Conservation (phyloP, 2,113 vertebrate genomes). For the Canis aureus region DNA sequence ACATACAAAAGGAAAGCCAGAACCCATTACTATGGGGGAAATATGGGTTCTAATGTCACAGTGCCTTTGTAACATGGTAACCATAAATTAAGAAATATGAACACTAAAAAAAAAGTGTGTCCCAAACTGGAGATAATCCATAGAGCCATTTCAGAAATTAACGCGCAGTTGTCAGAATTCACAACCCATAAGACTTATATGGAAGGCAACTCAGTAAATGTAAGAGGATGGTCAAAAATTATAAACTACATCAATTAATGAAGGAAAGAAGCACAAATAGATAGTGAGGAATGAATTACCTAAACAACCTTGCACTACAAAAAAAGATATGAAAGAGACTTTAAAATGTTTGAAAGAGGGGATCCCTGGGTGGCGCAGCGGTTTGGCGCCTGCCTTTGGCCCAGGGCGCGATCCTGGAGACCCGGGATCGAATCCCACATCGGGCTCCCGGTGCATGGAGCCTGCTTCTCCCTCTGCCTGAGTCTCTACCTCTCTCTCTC, state of each 20-base stretch:
- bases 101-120: background rate
- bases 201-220: background rate
- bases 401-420: no score
- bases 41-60: background rate
- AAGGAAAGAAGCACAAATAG: background rate
- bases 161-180: background rate
- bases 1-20: background rate
- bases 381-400: no score
- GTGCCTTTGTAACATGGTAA: background rate
- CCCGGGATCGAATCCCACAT: no score
- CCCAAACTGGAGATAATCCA: background rate
- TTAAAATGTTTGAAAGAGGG: background rate
- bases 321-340: background rate
- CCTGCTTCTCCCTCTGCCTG: no score
- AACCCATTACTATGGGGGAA: background rate
- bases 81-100: background rate
- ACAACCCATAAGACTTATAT: background rate
- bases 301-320: background rate
- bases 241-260: background rate
- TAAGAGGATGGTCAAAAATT: background rate
- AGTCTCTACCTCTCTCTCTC: no score
- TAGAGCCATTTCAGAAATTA: background rate
- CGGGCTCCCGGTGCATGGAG: no score
- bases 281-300: background rate
- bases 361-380: no score